phyloP scores from a whole-genome alignment of 2,888 invertebrate species.

The Chrysina gloriosa region DNA sequence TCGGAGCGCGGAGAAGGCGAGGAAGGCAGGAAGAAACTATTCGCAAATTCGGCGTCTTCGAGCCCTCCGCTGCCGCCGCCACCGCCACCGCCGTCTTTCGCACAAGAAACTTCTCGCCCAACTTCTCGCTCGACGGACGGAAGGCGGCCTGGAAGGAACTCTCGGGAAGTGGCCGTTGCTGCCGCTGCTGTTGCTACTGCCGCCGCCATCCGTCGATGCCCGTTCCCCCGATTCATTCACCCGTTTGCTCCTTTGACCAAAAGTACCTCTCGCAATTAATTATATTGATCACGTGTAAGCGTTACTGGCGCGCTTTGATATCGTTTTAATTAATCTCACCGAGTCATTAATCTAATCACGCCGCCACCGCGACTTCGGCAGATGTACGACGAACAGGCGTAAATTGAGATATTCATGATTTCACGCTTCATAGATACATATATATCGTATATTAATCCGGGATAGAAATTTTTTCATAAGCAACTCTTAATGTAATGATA shows the following conservation, averaged over 20 bases:
- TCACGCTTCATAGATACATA: no score
- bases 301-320: slow-evolving; percentile 46
- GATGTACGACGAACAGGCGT: neutral
- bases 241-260: slow-evolving; percentile 48
- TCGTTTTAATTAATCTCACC: slow-evolving; percentile 40
- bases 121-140: slow-evolving; percentile 46
- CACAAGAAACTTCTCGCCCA: slow-evolving; percentile 57
- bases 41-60: slow-evolving; percentile 62
- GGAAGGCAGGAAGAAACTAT: slow-evolving; percentile 58
- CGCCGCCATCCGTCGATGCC: no score
- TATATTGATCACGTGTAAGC: slow-evolving; percentile 50
- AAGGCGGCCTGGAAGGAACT: slow-evolving; percentile 53
- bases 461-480: no score
- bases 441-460: no score
- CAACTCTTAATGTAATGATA: no score
- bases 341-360: slow-evolving; percentile 35
- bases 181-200: slow-evolving; percentile 11
- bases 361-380: neutral
- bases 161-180: slow-evolving; percentile 18
- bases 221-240: slow-evolving; percentile 1
- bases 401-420: slow-evolving; percentile 16
- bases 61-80: slow-evolving; percentile 54
- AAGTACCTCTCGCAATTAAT: slow-evolving; percentile 50
- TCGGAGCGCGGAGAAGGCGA: slow-evolving; percentile 43
- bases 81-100: slow-evolving; percentile 46